A percentile compares a stretch with the other conserved stretches of the same genome.
phyloP scores from a whole-genome alignment of 2,797 vertebrate species.

The Notamacropus eugenii region DNA sequence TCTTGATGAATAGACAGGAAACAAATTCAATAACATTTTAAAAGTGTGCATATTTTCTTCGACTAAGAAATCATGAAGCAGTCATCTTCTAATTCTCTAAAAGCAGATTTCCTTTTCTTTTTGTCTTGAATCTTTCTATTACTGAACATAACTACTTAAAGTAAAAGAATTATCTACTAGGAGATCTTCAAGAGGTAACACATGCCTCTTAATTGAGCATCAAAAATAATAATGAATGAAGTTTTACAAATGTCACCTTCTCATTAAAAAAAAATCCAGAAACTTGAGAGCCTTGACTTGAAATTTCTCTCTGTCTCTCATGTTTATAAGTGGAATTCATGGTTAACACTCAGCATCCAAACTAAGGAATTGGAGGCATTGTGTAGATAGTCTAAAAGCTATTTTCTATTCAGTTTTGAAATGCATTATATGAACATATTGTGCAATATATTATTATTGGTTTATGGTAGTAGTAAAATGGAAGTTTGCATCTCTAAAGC shows the following conservation, averaged over 20 bases:
- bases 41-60: background rate
- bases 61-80: background rate
- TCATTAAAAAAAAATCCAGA: background rate
- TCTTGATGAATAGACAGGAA: background rate
- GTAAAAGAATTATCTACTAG: background rate
- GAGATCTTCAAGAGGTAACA: background rate
- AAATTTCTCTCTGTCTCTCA: background rate
- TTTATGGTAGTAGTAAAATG: background rate
- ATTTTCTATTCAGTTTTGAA: conserved; percentile 12
- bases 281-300: background rate
- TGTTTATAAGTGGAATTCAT: background rate
- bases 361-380: background rate
- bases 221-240: background rate
- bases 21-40: conserved; percentile 16
- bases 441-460: background rate
- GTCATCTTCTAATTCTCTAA: background rate
- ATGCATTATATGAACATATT: background rate
- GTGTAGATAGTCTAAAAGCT: background rate
- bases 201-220: background rate
- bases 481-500: background rate
- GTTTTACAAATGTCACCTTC: background rate
- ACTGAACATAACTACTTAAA: background rate
- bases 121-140: background rate
- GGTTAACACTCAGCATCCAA: background rate
- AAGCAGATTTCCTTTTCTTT: background rate